Evolutionary conservation across 2,797 vertebrate species (phyloP), one percentile per base, ranked within the genome.

Genomic region (Hippoglossus hippoglossus): DNA sequence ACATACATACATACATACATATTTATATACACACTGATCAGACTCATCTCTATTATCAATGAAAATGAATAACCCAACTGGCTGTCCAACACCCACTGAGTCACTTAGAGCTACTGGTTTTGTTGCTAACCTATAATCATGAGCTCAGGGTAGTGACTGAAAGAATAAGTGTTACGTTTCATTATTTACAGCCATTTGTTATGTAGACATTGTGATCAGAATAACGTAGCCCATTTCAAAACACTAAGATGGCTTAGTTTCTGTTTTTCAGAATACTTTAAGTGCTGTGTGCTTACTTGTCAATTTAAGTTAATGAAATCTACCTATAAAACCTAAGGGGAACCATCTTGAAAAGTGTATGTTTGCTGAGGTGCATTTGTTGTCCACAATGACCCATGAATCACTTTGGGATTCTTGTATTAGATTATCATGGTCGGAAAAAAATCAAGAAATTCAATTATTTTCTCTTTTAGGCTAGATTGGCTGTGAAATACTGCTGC

Each of bases 401-500:
- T 19, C 44, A 6, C 16, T 16, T 18, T 16, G 16, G 44, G 44
- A 46, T 46, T 46, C 44, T 46, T 46, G 44, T 16, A 46, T 46
- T 46, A 6, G 16, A 46, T 16, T 12, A 13, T 11, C 36, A 13
- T 39, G 12, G 11, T 5, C 13, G 21, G 11, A 5, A 22, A 51
- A 51, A 31, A 51, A 4, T 39, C 34, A 39, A 13, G 36, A 39
- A 39, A 39, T 12, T 76, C 68, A 67, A 66, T 85, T 77, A 71
- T 36, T 70, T 50, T 31, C 41, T 59, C 26, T 57, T 19, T 15
- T 22, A 63, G 62, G 41, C 79, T 63, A 61, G 44, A 63, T 63
- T 52, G 44, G 47, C 55, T 55, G 58, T 62, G 59, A 73, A 83
- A 68, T 72, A 66, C 67, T 26, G 62, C 77, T 62, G 57, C 44